Evolutionary conservation across 2,888 invertebrate species (phyloP).

Genomic region (Idaea biselata): DNA sequence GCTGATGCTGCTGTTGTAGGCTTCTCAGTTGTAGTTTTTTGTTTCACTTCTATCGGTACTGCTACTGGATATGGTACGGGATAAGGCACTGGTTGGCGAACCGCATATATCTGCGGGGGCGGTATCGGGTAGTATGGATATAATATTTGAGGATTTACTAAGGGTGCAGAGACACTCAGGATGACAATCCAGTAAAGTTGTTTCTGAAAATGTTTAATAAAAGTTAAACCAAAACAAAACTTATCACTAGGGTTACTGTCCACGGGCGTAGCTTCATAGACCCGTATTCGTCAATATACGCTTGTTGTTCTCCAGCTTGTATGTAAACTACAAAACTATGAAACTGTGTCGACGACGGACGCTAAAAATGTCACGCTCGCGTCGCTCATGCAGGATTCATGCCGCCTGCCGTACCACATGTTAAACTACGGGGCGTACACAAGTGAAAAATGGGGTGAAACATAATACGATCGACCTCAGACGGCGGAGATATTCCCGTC

Average conservation of each 20-base stretch:
- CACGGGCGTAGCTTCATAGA: not conserved
- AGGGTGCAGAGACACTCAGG: not conserved
- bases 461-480: too few species aligned
- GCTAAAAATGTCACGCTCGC: too few species aligned
- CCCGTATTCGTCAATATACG: too few species aligned
- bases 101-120: conserved; percentile 11
- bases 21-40: not conserved
- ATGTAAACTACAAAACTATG: too few species aligned
- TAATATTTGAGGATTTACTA: conserved; percentile 11
- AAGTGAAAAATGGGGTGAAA: too few species aligned
- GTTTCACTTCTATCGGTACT: not conserved
- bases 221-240: not conserved
- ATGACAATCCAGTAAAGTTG: not conserved
- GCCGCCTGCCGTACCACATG: too few species aligned
- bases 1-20: conserved; percentile 8
- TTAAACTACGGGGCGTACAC: too few species aligned
- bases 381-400: too few species aligned
- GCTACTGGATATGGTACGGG: conserved; percentile 8
- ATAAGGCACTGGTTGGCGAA: conserved; percentile 9
- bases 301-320: too few species aligned
- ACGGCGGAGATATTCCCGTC: too few species aligned
- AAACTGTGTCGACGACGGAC: too few species aligned
- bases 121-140: conserved; percentile 8
- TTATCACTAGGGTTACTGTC: too few species aligned
- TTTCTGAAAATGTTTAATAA: not conserved